Conservation (phyloP, 2,888 invertebrate genomes). For the Automeris io region DNA sequence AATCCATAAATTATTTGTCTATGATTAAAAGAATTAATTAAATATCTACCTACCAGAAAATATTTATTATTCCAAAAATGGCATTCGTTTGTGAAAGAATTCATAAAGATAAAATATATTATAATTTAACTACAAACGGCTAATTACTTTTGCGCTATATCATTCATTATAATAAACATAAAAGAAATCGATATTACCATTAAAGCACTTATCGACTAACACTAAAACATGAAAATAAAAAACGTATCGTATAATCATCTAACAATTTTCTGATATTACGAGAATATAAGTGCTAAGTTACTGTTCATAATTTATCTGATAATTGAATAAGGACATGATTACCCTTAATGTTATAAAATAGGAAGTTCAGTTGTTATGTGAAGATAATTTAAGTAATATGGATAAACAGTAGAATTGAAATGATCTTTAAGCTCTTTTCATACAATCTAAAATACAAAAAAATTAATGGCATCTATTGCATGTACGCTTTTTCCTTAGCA, state of each 20-base stretch:
- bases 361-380: not conserved
- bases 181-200: not conserved
- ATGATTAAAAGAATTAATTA: too few species aligned
- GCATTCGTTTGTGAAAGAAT: too few species aligned
- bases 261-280: not conserved
- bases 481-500: constrained; percentile 45
- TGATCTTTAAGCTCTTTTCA: not conserved
- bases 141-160: too few species aligned
- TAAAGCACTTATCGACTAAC: not conserved
- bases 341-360: constrained; percentile 12
- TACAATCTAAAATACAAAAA: constrained; percentile 38
- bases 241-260: not conserved
- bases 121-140: too few species aligned
- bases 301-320: constrained; percentile 18
- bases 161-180: not conserved
- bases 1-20: too few species aligned
- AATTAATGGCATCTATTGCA: constrained; percentile 43
- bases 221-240: constrained; percentile 4
- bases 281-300: constrained; percentile 17
- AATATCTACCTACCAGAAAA: too few species aligned
- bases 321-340: constrained; percentile 27
- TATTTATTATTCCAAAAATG: too few species aligned
- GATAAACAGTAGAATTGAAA: constrained; percentile 3
- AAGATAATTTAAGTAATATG: not conserved
- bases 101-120: too few species aligned